Base-by-base conservation (phyloP, 1,140 invertebrate genomes). In the Adelges cooleyi region DNA sequence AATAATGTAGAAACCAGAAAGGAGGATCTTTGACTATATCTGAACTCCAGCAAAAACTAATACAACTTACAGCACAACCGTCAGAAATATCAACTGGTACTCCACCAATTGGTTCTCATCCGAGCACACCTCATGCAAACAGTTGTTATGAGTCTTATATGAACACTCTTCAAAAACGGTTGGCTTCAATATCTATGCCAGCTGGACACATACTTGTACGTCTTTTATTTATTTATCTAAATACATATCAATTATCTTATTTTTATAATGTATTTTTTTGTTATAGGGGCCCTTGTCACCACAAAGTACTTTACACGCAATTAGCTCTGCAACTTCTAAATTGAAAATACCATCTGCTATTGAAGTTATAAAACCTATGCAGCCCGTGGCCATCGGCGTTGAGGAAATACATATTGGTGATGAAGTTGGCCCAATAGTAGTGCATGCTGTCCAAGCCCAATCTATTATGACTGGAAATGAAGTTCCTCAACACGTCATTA, bases 141-240 rank as follows among this genome's bases (percentile, higher is more conserved):
- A 42, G 77, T 77, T 71, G 71, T 15, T 79, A 82, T 68, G 81
- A 82, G 51, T 71, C 74, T 0, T 81, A 83, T 50, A 78, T 82
- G 74, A 77, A 80, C 69, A 78, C 74, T 67, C 74, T 83, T 9
- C 81, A 83, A 67, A 80, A 83, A 51, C 81, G 82, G 71, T 67
- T 82, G 11, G 78, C 79, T 17, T 79, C 78, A 25, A 79, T 81
- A 36, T 76, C 77, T 36, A 75, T 77, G 72, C 68, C 74, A 10
- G 66, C 73, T 33, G 67, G 73, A 20, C 75, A 77, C 66, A 67
- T 71, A 40, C 68, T 74, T 62, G 77, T 77, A 69, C 72, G 72
- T 72, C 65, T 48, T 53, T 59, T 48, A 56, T 65, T 65, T 22
- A 67, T 27, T 65, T 65, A 66, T 67, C 25, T 33, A 48, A 59